Conservation (phyloP, 2,888 invertebrate species). For the Chydorus sphaericus region DNA sequence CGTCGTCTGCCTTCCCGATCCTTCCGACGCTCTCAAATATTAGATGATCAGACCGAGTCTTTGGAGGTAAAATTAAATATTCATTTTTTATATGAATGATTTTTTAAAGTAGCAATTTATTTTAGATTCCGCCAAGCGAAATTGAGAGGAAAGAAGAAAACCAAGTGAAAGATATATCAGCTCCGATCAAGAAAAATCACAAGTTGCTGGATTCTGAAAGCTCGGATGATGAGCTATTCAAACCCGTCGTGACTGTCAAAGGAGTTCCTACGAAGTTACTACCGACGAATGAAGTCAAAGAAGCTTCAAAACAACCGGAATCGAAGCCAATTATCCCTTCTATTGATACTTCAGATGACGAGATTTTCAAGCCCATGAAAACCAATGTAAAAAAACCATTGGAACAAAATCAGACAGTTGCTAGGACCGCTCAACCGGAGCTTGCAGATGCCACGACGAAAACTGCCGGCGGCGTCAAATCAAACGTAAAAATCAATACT, state of each 20-base stretch:
- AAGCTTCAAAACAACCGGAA: neutral
- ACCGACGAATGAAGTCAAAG: too few relatives aligned
- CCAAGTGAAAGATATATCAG: neutral
- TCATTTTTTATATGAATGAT: too few relatives aligned
- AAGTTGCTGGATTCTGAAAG: neutral
- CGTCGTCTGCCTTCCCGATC: neutral
- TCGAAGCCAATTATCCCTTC: too few relatives aligned
- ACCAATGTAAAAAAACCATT: too few relatives aligned
- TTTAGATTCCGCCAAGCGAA: neutral
- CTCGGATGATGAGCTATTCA: neutral
- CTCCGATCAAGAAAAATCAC: too few relatives aligned
- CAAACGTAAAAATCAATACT: neutral
- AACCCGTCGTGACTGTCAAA: too few relatives aligned
- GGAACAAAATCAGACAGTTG: neutral
- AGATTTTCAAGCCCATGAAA: neutral
- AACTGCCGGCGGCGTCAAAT: neutral
- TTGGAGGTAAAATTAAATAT: neutral
- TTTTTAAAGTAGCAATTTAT: too few relatives aligned
- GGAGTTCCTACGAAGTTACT: too few relatives aligned
- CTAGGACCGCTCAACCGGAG: neutral
- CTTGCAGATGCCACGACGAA: neutral
- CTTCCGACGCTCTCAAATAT: neutral
- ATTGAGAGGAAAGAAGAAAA: neutral
- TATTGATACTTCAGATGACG: neutral
- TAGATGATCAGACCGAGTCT: neutral